Base-by-base conservation (phyloP, 37 sponge, comb jelly and placozoan genomes). In the Cliona cf. orientalis region DNA sequence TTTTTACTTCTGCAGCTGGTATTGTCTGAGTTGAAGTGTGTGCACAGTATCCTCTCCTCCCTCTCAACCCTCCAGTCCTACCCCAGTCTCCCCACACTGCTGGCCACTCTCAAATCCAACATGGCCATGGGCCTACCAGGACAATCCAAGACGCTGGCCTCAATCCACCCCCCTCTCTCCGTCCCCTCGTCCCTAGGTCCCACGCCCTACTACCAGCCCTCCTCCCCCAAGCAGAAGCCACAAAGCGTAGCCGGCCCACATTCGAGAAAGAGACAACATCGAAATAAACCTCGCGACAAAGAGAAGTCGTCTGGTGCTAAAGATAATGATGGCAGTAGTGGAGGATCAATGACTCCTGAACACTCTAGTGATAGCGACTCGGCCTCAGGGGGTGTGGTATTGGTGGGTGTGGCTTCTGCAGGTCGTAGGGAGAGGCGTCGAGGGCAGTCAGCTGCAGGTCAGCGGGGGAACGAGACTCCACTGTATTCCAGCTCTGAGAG, bases 81-180 rank as follows among this genome's bases (percentile, higher is more conserved):
- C 22, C 70, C 69, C 5, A 35, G 42, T 21, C 76, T 84, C 22
- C 77, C 88, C 0, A 58, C 58, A 5, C 71, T 88, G 2, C 77
- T 88, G 31, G 67, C 82, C 25, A 1, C 38, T 7, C 77, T 88
- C 46, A 88, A 69, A 45, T 57, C 69, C 39, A 58, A 42, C 68
- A 81, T 81, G 82, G 58, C 82, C 14, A 4, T 42, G 14, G 82
- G 82, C 25, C 77, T 88, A 1, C 88, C 82, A 36, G 88, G 82
- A 44, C 81, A 87, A 3, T 66, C 69, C 23, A 69, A 22, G 1
- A n/a, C 74, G 9, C 17, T 9, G 29, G 42, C 32, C 3, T 42
- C 35, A 12, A 57, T 80, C 71, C 71, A 69, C 29, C 59, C 81
- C 19, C 71, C 71, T 23, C 71, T 71, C 42, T 31, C 78, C 2